Conservation (phyloP, 2,888 invertebrate species). For the Achlya flavicornis region DNA sequence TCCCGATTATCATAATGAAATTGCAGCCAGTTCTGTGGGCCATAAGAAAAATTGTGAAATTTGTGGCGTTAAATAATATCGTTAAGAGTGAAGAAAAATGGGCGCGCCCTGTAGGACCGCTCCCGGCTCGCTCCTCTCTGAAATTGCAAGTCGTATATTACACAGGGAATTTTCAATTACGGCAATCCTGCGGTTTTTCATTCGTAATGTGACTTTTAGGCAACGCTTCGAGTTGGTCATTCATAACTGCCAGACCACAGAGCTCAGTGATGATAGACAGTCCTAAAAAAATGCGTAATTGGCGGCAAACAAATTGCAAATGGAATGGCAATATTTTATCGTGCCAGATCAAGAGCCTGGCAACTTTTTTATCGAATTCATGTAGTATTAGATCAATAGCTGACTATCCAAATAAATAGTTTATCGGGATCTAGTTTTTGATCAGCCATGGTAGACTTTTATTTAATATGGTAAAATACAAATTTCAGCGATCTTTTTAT, state of each 20-base stretch:
- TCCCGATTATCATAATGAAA: constrained; percentile 81
- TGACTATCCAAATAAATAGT: too few relatives aligned
- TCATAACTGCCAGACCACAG: constrained; percentile 61
- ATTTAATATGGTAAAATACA: too few relatives aligned
- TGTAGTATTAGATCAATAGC: not conserved
- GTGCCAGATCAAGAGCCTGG: too few relatives aligned
- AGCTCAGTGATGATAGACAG: constrained; percentile 27
- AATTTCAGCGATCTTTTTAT: too few relatives aligned
- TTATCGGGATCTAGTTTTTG: too few relatives aligned
- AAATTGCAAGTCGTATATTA: constrained; percentile 83
- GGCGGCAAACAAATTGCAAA: not conserved
- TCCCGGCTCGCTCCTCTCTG: constrained; percentile 59
- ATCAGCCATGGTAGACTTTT: too few relatives aligned
- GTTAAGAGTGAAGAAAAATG: constrained; percentile 80
- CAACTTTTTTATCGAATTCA: not conserved
- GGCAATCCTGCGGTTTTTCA: constrained; percentile 82
- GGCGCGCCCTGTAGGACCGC: constrained; percentile 66
- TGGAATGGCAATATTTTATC: too few relatives aligned
- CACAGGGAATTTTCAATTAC: constrained; percentile 83
- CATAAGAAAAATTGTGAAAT: constrained; percentile 77
- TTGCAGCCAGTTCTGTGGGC: constrained; percentile 66
- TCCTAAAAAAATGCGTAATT: not conserved
- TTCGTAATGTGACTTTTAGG: constrained; percentile 82
- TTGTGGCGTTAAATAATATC: constrained; percentile 82
- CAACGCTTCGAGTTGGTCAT: constrained; percentile 71